Conservation (phyloP, 2,797 vertebrate genomes). For the Emys orbicularis region DNA sequence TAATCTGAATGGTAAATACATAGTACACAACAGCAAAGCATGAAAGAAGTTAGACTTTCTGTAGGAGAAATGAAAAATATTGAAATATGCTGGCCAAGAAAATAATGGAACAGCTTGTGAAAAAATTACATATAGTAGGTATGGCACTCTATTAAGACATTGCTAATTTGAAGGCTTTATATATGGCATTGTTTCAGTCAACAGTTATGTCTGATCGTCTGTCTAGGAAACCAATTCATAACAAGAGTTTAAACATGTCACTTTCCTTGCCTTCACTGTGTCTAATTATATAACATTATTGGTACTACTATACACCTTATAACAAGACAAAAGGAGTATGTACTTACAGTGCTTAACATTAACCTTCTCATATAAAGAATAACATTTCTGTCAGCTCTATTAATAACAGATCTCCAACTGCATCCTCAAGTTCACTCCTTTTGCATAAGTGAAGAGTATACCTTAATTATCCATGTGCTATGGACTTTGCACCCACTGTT, state of each 20-base stretch:
- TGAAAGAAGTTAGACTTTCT: background rate
- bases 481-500: background rate
- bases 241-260: background rate
- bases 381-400: background rate
- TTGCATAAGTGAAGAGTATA: background rate
- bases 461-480: background rate
- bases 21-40: background rate
- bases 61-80: background rate
- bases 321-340: background rate
- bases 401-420: background rate
- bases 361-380: background rate
- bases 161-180: background rate
- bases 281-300: background rate
- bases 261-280: background rate
- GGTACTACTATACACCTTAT: background rate
- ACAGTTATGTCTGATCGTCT: background rate
- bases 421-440: background rate
- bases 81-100: background rate
- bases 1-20: background rate
- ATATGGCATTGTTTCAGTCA: background rate
- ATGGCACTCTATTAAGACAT: background rate
- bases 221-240: background rate
- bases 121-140: background rate
- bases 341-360: background rate
- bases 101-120: background rate